Percentiles rank a stretch among this genome's conserved stretches.
phyloP scores from a whole-genome alignment of 2,888 invertebrate genomes.

The Amphipoea oculea region DNA sequence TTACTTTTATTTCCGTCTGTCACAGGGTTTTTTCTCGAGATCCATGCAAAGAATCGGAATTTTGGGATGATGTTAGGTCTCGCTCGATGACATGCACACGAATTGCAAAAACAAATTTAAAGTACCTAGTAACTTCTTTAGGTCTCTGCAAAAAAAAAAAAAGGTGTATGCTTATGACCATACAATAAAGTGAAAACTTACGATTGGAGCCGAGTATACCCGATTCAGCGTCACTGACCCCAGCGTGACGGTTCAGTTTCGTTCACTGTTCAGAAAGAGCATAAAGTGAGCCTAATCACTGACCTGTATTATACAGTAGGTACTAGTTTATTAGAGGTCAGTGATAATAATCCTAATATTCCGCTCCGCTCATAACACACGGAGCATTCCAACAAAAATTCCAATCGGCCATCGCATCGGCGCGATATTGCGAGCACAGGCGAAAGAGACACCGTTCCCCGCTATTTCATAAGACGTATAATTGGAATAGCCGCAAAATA shows the following conservation, averaged over 20 bases:
- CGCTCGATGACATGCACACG: no score
- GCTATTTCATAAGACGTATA: slow-evolving; percentile 90
- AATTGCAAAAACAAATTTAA: no score
- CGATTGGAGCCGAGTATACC: not conserved
- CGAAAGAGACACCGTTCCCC: slow-evolving; percentile 79
- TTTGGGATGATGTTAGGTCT: no score
- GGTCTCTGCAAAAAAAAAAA: no score
- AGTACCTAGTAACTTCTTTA: no score
- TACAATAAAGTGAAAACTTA: no score
- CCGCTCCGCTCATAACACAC: slow-evolving; percentile 67
- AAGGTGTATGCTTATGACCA: no score
- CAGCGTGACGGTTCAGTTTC: not conserved
- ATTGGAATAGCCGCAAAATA: slow-evolving; percentile 87
- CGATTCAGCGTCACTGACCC: not conserved
- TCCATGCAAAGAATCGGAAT: no score
- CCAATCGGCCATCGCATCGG: slow-evolving; percentile 81
- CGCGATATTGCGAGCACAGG: slow-evolving; percentile 83
- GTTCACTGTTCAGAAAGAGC: not conserved
- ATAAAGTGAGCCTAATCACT: not conserved
- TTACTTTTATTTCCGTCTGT: not conserved
- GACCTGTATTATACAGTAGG: no score
- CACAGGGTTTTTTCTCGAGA: not conserved
- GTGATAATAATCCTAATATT: not conserved
- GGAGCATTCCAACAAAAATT: slow-evolving; percentile 76
- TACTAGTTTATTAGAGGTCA: no score